phyloP scores from a whole-genome alignment of 1,140 invertebrate genomes.

The Meloidogyne exigua region DNA sequence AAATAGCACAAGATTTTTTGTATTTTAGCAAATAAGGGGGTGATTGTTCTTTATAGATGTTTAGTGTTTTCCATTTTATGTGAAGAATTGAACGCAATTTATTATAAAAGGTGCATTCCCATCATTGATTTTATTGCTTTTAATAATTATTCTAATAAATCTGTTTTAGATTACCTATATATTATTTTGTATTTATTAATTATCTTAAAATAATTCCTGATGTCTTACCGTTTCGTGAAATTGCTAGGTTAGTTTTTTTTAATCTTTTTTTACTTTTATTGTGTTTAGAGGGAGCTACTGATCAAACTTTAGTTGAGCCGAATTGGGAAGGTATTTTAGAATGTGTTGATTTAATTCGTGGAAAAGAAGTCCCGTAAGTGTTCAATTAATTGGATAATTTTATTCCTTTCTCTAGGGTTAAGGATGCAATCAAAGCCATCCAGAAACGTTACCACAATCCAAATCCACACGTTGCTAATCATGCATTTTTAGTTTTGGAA shows the following conservation, averaged over 20 bases:
- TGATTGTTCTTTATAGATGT: too few relatives aligned
- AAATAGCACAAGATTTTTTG: too few relatives aligned
- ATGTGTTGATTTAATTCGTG: slow-evolving; percentile 59
- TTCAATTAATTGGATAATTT: neutral
- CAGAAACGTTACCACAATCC: slow-evolving; percentile 53
- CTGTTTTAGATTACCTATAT: neutral
- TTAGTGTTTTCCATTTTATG: too few relatives aligned
- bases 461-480: slow-evolving; percentile 61
- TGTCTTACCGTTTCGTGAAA: slow-evolving; percentile 45
- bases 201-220: neutral
- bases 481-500: slow-evolving; percentile 74
- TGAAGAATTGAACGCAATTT: too few relatives aligned
- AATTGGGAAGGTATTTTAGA: slow-evolving; percentile 61
- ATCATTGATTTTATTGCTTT: neutral
- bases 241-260: slow-evolving; percentile 24
- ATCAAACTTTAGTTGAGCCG: slow-evolving; percentile 58
- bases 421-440: slow-evolving; percentile 52
- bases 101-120: too few relatives aligned
- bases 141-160: neutral
- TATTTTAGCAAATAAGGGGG: too few relatives aligned
- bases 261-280: neutral
- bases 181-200: slow-evolving; percentile 16
- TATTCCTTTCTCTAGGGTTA: slow-evolving; percentile 55
- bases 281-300: slow-evolving; percentile 56
- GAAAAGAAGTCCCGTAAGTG: slow-evolving; percentile 57